These are phyloP conservation scores for Amphiduros pacificus DNA, from an alignment of 2,888 invertebrate species.

Conservation along the genomic window DNA sequence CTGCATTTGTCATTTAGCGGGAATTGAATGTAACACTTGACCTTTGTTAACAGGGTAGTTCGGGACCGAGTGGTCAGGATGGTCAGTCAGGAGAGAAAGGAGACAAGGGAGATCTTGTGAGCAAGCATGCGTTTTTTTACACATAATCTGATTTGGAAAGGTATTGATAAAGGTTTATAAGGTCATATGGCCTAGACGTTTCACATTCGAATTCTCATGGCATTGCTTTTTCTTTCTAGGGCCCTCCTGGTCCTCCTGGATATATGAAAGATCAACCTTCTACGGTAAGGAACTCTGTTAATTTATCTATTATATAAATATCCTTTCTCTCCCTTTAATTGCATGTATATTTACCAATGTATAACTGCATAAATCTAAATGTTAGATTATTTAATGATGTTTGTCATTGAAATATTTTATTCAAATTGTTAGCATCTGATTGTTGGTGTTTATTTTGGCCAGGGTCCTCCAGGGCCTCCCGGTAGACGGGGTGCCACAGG, in stretches of 20 bases:
- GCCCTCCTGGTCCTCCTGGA: conserved; percentile 27
- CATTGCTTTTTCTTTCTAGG: conserved; percentile 15
- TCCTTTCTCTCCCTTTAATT: no score
- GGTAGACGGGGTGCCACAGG: conserved; percentile 1
- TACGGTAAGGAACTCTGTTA: no score
- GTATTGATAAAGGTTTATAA: background rate
- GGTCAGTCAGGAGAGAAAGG: conserved; percentile 21
- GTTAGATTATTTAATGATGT: no score
- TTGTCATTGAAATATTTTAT: no score
- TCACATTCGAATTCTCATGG: no score
- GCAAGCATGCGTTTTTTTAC: background rate
- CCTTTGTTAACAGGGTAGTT: conserved; percentile 16
- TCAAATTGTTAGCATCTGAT: no score
- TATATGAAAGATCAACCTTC: conserved; percentile 5
- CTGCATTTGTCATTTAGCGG: no score
- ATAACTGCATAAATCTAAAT: no score
- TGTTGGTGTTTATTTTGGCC: no score
- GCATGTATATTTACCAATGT: no score
- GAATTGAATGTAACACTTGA: no score
- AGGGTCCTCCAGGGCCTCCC: conserved; percentile 28
- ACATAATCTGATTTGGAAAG: background rate
- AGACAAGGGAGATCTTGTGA: conserved; percentile 24
- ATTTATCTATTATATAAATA: no score
- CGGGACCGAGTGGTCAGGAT: conserved; percentile 19
- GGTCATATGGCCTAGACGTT: background rate